These are phyloP conservation scores for Trilocha varians DNA, from an alignment of 2,888 invertebrate genomes.

Conservation along the genomic window DNA sequence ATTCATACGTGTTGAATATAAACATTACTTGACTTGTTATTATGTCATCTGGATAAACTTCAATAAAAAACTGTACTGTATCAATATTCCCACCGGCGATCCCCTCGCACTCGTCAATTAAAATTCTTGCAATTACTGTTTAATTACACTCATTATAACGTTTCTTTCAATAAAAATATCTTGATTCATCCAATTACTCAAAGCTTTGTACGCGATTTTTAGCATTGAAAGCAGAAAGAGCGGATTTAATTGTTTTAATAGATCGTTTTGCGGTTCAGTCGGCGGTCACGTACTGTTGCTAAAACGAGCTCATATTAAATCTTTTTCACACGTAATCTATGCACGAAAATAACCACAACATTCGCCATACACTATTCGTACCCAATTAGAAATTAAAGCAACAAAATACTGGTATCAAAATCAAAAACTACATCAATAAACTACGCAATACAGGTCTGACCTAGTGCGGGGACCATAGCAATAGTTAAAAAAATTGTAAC, in stretches of 20 bases:
- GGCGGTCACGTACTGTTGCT: neutral
- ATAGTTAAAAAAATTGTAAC: too few species aligned
- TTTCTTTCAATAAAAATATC: conserved; percentile 36
- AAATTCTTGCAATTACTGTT: conserved; percentile 48
- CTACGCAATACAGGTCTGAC: too few species aligned
- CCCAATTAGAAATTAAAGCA: too few species aligned
- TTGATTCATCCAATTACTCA: conserved; percentile 31
- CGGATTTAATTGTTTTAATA: neutral
- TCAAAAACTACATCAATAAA: too few species aligned
- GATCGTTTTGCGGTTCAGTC: neutral
- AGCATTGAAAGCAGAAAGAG: conserved; percentile 24
- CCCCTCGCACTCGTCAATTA: conserved; percentile 23
- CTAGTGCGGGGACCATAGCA: too few species aligned
- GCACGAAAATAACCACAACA: too few species aligned
- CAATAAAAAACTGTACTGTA: conserved; percentile 1
- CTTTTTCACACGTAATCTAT: neutral
- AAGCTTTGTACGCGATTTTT: conserved; percentile 21
- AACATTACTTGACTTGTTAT: neutral
- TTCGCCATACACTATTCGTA: too few species aligned
- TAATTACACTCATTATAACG: conserved; percentile 41
- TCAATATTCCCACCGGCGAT: neutral
- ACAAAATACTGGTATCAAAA: too few species aligned
- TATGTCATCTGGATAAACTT: neutral
- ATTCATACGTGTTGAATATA: neutral
- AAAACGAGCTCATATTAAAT: neutral